A percentile compares a stretch with the other conserved stretches of the same genome.
phyloP scores from a whole-genome alignment of 1,140 invertebrate species.

The Trichonephila clavata region DNA sequence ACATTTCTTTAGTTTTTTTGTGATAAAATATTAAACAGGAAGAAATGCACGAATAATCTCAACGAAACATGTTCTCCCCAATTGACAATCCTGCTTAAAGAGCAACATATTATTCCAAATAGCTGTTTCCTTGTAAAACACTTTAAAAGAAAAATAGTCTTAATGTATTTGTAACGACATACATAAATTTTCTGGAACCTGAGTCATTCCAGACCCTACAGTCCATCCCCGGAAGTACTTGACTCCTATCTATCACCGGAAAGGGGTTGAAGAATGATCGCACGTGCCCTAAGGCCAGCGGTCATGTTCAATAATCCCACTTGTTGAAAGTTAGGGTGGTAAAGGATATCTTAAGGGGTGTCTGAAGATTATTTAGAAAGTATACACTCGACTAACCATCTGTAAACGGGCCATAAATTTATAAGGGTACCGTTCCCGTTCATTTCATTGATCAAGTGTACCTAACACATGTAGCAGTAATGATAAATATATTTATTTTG shows the following conservation, averaged over 20 bases:
- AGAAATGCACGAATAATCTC: no score
- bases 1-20: no score
- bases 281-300: slow-evolving; percentile 49
- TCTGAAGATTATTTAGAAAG: slow-evolving; percentile 16
- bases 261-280: neutral
- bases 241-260: slow-evolving; percentile 36
- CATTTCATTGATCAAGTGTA: neutral
- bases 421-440: neutral
- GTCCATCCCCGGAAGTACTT: slow-evolving; percentile 51
- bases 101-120: no score
- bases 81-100: no score
- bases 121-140: no score
- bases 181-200: neutral
- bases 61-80: no score
- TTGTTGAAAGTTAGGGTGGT: slow-evolving; percentile 5
- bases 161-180: no score
- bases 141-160: no score
- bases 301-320: neutral
- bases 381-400: neutral
- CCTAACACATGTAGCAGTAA: neutral
- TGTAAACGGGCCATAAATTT: neutral
- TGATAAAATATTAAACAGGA: no score
- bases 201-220: neutral
- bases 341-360: slow-evolving; percentile 4
- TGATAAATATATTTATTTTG: no score